Evolutionary conservation across 2,113 vertebrate genomes (phyloP), one percentile per base, ranked within the genome.

Genomic region (Carettochelys insculpta): DNA sequence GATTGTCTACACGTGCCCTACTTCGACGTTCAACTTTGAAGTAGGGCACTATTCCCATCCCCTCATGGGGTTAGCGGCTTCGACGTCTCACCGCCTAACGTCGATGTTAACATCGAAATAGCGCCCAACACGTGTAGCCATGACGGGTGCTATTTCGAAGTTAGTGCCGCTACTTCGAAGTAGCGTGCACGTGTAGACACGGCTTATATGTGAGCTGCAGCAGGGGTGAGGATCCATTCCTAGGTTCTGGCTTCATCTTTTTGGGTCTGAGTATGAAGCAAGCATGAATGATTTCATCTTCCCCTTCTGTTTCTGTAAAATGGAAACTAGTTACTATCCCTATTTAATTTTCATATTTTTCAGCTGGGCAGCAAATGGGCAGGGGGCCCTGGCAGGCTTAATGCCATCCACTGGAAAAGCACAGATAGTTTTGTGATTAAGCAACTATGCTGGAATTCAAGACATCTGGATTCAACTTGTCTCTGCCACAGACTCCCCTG

Each of bases 271-370:
- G 77, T 82, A 29, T 34, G 90, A 87, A 90, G 87, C 54, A 73
- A 78, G 65, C 0, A 0, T 87, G 87, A 90, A 78, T 89, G 79
- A 68, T 52, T 83, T 78, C 83, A 61, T 45, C 45, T 71, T 77
- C 24, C 81, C 56, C 48, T 79, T 89, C 71, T 53, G 83, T 89
- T 92, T 88, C 54, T 94, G 87, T n/a, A 78, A 94, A 93, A 85
- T 89, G 38, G 19, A 38, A 68, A 68, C n/a, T 19, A 38, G n/a
- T 68, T n/a, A 38, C n/a, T 68, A 89, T 80, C 90, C 95, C 94
- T 84, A 75, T 77, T 92, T 94, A 76, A 95, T 75, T 83, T 92
- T 94, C 83, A 56, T 52, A 82, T 89, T 93, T 89, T 93, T 94
- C 87, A 94, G 78, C 54, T 52, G 89, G 91, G 78, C 85, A 89